Percentiles rank a stretch among this genome's conserved stretches.
Conservation (phyloP, 2,113 vertebrate species). For the Ammospiza caudacuta region DNA sequence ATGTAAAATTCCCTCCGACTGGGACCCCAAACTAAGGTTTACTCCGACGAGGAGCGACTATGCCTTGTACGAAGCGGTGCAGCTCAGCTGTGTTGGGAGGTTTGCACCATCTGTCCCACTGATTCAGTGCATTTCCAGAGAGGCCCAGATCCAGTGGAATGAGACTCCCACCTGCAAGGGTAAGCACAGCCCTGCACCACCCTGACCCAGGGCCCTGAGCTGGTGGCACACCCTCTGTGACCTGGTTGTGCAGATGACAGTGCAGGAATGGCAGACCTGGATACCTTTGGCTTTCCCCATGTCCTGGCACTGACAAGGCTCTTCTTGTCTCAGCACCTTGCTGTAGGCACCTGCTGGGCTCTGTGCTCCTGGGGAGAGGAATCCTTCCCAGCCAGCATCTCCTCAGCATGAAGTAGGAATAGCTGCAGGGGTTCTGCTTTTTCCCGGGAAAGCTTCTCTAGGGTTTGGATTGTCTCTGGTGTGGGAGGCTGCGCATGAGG, state of each 20-base stretch:
- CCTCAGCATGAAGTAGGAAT: background rate
- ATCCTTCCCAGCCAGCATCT: background rate
- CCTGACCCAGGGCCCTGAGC: background rate
- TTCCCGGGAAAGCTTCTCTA: background rate
- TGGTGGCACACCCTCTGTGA: background rate
- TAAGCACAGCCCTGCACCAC: background rate
- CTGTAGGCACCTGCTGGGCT: rapidly evolving
- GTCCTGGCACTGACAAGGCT: background rate
- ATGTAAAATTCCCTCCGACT: background rate
- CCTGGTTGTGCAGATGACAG: background rate
- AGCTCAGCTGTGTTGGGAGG: background rate
- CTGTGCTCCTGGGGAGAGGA: background rate
- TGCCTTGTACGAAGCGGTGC: background rate
- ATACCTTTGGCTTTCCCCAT: background rate
- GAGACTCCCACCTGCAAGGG: background rate
- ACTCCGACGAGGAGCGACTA: rapidly evolving
- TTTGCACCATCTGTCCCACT: background rate
- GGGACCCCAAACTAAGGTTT: background rate
- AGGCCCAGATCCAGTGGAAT: background rate
- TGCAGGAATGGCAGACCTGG: background rate
- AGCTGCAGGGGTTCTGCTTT: background rate
- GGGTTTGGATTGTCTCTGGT: background rate
- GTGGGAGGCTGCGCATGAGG: rapidly evolving
- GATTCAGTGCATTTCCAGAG: background rate
- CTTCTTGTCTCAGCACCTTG: background rate